phyloP scores from a whole-genome alignment of 1,140 invertebrate species.

The Aphelenchoides fujianensis region DNA sequence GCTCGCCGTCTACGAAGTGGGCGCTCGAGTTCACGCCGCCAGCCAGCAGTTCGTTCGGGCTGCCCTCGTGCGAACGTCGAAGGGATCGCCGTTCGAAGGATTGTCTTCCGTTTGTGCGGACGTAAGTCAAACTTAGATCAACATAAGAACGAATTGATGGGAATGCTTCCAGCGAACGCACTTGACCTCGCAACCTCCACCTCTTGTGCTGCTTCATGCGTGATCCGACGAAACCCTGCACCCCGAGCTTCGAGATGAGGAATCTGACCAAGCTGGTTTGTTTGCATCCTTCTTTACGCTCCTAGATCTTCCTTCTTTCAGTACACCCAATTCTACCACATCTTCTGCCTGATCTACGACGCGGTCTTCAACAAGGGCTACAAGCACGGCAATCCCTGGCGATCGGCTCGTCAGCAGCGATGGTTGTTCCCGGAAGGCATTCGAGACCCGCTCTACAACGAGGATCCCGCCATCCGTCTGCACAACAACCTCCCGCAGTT shows the following conservation, averaged over 20 bases:
- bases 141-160: not conserved
- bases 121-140: too few species aligned
- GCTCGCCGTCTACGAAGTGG: not conserved
- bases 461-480: not conserved
- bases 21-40: not conserved
- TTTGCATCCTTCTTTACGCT: not conserved
- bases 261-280: slow-evolving; percentile 19
- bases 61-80: not conserved
- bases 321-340: slow-evolving; percentile 4
- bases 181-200: not conserved
- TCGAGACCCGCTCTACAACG: slow-evolving; percentile 8
- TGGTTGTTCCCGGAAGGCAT: slow-evolving; percentile 20
- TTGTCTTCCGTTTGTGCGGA: not conserved
- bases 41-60: not conserved
- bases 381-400: not conserved
- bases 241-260: not conserved
- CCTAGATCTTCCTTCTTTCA: not conserved
- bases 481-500: slow-evolving; percentile 15
- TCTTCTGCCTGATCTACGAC: slow-evolving; percentile 1
- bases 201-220: not conserved
- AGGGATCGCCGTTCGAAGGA: slow-evolving; percentile 9
- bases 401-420: not conserved
- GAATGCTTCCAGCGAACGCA: slow-evolving; percentile 8
- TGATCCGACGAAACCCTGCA: not conserved
- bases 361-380: slow-evolving; percentile 6